Percentiles rank a stretch among this genome's conserved stretches.
These are phyloP conservation scores for Danio choprae DNA, from an alignment of 2,797 vertebrate species.

Conservation along the genomic window DNA sequence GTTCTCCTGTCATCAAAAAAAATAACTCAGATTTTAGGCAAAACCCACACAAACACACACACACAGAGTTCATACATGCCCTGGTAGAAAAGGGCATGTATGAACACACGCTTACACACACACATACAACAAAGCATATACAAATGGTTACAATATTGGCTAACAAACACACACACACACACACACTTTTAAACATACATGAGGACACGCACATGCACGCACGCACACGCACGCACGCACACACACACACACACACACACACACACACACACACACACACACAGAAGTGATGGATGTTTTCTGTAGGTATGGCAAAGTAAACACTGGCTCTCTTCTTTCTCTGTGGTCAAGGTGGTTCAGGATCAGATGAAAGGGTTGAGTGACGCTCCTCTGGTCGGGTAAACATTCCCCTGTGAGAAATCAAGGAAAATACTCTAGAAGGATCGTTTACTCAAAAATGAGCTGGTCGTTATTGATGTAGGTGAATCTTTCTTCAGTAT, in stretches of 20 bases:
- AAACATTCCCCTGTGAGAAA: slow-evolving; percentile 80
- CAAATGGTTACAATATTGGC: slow-evolving; percentile 20
- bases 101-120: slow-evolving; percentile 6
- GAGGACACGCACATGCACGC: slow-evolving; percentile 44
- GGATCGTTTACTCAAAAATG: no score
- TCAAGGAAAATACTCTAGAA: slow-evolving; percentile 55
- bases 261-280: slow-evolving; percentile 66
- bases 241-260: slow-evolving; percentile 7
- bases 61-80: slow-evolving; percentile 40
- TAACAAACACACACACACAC: slow-evolving; percentile 34
- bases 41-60: slow-evolving; percentile 61
- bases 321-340: slow-evolving; percentile 48
- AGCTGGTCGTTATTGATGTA: no score
- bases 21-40: slow-evolving; percentile 64
- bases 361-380: slow-evolving; percentile 84
- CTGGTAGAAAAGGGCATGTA: slow-evolving; percentile 17
- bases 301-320: slow-evolving; percentile 76
- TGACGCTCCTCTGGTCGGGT: slow-evolving; percentile 79
- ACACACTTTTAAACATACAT: slow-evolving; percentile 17
- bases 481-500: no score
- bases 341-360: slow-evolving; percentile 17
- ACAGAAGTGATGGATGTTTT: slow-evolving; percentile 65
- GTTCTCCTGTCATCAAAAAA: slow-evolving; percentile 64
- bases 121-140: slow-evolving; percentile 8
- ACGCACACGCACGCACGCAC: slow-evolving; percentile 66